Conservation (phyloP, 2,888 invertebrate genomes). For the Tryphoninae sp. region DNA sequence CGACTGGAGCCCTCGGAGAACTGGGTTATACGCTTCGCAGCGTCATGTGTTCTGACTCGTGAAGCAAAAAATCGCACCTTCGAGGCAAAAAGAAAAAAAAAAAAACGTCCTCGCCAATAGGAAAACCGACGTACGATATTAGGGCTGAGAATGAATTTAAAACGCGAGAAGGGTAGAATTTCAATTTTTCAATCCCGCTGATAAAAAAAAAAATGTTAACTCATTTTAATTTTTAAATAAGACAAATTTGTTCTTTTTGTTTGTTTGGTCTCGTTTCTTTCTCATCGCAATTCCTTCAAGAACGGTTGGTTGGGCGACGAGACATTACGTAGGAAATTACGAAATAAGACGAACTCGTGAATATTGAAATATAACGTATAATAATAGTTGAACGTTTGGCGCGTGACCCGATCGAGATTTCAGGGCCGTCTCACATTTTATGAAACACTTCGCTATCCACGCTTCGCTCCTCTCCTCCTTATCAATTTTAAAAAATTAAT, state of each 20-base stretch:
- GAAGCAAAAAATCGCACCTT: constrained; percentile 10
- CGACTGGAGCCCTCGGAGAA: constrained; percentile 56
- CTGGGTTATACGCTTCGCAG: constrained; percentile 65
- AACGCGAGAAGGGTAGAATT: neutral
- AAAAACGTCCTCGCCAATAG: neutral
- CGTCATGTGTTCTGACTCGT: constrained; percentile 40
- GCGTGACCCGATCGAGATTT: constrained; percentile 45
- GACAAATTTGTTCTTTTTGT: neutral
- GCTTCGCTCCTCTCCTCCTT: constrained; percentile 68
- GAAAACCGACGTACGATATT: constrained; percentile 1
- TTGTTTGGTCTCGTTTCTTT: neutral
- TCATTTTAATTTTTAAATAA: constrained; percentile 1
- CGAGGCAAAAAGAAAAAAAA: constrained; percentile 12
- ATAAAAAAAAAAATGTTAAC: too few species aligned
- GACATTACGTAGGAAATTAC: constrained; percentile 13
- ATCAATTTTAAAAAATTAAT: neutral
- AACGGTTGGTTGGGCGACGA: constrained; percentile 25
- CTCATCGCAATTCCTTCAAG: constrained; percentile 7
- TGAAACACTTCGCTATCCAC: constrained; percentile 75
- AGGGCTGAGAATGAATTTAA: constrained; percentile 7
- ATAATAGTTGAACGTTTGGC: constrained; percentile 42
- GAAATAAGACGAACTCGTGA: constrained; percentile 27
- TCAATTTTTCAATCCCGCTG: neutral
- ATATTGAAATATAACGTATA: constrained; percentile 20
- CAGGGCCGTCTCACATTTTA: constrained; percentile 21